Evolutionary conservation across 2,797 vertebrate species (phyloP).

Genomic region (Diceros bicornis): DNA sequence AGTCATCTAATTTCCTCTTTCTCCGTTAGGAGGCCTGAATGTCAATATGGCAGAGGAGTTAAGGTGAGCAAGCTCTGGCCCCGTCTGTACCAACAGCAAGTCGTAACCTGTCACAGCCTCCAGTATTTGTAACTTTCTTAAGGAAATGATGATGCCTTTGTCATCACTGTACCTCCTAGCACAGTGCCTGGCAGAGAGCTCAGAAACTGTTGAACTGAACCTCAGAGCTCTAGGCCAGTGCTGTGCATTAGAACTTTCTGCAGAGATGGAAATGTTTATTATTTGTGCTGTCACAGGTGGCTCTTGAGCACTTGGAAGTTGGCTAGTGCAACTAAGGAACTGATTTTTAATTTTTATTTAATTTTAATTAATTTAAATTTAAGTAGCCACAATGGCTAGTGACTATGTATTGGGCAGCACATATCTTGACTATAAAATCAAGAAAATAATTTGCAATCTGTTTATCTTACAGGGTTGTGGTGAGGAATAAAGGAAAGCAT

Average conservation of each 20-base stretch:
- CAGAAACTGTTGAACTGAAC: not conserved
- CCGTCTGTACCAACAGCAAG: not conserved
- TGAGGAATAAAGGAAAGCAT: not conserved
- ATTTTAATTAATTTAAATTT: slow-evolving; percentile 2
- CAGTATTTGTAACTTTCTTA: not conserved
- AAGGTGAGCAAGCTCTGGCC: not conserved
- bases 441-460: not conserved
- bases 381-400: not conserved
- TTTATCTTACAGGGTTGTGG: not conserved
- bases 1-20: not conserved
- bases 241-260: not conserved
- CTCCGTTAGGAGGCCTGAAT: not conserved
- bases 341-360: slow-evolving; percentile 24
- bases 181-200: not conserved
- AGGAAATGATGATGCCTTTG: not conserved
- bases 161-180: not conserved
- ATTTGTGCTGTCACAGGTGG: not conserved
- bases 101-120: not conserved
- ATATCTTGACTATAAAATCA: not conserved
- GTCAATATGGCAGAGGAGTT: not conserved
- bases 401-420: not conserved
- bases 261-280: not conserved
- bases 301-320: not conserved
- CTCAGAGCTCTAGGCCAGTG: not conserved
- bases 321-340: not conserved